These are phyloP conservation scores for Heliangelus exortis DNA, from an alignment of 2,797 vertebrate species.

Conservation along the genomic window DNA sequence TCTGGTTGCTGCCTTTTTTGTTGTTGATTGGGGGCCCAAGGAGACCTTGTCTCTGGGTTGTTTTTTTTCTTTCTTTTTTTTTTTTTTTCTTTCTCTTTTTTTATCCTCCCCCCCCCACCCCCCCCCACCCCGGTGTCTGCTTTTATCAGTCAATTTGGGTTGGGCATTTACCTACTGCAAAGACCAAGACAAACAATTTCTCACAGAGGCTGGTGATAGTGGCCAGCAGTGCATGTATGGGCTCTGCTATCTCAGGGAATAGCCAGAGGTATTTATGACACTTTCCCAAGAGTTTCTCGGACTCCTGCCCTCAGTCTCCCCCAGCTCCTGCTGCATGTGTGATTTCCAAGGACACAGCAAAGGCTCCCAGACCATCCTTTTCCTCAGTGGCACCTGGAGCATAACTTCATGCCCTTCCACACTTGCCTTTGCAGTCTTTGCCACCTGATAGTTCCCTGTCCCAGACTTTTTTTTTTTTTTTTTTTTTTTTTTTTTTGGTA, in stretches of 20 bases:
- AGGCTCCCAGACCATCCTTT: neutral
- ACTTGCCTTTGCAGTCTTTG: neutral
- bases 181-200: conserved; percentile 64
- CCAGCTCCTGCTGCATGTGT: neutral
- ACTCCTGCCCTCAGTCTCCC: conserved; percentile 16
- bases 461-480: too few relatives aligned
- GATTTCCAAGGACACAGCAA: neutral
- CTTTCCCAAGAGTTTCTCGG: conserved; percentile 58
- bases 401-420: neutral
- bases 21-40: conserved; percentile 61
- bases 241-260: conserved; percentile 56
- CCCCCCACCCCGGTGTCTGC: neutral
- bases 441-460: neutral
- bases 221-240: neutral
- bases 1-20: conserved; percentile 59
- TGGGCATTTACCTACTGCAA: conserved; percentile 56
- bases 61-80: neutral
- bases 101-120: neutral
- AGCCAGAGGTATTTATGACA: conserved; percentile 66
- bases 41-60: conserved; percentile 57
- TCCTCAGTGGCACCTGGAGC: neutral
- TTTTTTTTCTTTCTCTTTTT: too few relatives aligned
- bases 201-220: neutral
- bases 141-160: conserved; percentile 62
- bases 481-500: neutral